Evolutionary conservation across 1,140 invertebrate species (phyloP).

Genomic region (Thaumetopoea pityocampa): DNA sequence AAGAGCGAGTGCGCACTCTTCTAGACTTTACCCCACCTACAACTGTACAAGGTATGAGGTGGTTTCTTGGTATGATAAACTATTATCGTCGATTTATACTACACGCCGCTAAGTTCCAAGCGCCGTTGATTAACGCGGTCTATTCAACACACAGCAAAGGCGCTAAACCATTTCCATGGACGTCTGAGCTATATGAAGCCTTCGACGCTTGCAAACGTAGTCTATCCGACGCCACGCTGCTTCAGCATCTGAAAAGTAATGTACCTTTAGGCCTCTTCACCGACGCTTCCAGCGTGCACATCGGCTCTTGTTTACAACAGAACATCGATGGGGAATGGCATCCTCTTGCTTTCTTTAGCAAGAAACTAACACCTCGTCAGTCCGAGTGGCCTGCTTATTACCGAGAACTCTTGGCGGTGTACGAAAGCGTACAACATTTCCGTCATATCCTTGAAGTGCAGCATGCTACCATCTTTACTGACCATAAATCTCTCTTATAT

Average conservation of each 20-base stretch:
- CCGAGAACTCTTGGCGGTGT: slow-evolving; percentile 67
- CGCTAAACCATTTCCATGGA: slow-evolving; percentile 2
- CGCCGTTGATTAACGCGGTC: background rate
- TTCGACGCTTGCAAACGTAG: slow-evolving; percentile 5
- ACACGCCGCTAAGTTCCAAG: slow-evolving; percentile 1
- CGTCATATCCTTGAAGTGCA: slow-evolving; percentile 46
- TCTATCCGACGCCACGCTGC: background rate
- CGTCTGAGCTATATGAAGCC: background rate
- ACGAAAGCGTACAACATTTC: slow-evolving; percentile 59
- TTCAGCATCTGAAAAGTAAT: background rate
- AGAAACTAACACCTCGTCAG: background rate
- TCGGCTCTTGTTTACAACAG: slow-evolving; percentile 57
- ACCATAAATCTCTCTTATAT: no score
- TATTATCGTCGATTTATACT: slow-evolving; percentile 4
- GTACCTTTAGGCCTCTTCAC: slow-evolving; percentile 24
- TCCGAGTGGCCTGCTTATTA: slow-evolving; percentile 34
- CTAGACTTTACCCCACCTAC: background rate
- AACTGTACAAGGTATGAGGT: slow-evolving; percentile 1
- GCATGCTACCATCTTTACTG: slow-evolving; percentile 49
- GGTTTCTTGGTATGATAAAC: slow-evolving; percentile 7
- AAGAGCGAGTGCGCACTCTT: background rate
- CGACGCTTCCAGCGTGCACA: slow-evolving; percentile 50
- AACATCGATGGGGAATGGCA: slow-evolving; percentile 11
- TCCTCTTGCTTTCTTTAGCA: slow-evolving; percentile 45
- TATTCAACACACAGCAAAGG: background rate